Evolutionary conservation across 2,797 vertebrate species (phyloP).

Genomic region (Cyclura pinguis): DNA sequence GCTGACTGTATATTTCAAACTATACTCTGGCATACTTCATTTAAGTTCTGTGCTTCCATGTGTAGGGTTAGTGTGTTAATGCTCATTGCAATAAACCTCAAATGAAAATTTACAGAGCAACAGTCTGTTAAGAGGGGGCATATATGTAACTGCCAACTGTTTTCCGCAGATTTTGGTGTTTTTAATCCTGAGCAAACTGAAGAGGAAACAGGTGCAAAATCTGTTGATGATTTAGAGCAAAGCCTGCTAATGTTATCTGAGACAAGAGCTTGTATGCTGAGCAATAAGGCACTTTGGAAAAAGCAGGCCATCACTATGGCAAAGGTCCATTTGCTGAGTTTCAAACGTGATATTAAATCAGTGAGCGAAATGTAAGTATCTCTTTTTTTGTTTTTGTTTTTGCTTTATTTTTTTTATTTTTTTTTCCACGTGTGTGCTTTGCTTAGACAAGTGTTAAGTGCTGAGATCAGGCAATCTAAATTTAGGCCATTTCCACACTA

Average conservation of each 20-base stretch:
- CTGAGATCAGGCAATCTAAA: background rate
- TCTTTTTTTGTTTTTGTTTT: rapidly evolving
- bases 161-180: conserved; percentile 89
- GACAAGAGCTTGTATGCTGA: conserved; percentile 75
- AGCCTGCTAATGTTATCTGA: conserved; percentile 88
- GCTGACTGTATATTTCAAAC: background rate
- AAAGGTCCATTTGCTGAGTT: conserved; percentile 90
- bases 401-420: no score
- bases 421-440: no score
- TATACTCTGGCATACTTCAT: background rate
- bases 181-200: conserved; percentile 86
- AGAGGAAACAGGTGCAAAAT: conserved; percentile 80
- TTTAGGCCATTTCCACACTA: no score
- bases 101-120: background rate
- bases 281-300: conserved; percentile 87
- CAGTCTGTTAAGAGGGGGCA: background rate
- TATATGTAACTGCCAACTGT: background rate
- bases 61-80: background rate
- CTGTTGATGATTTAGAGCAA: conserved; percentile 89
- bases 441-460: background rate
- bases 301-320: conserved; percentile 91
- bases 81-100: background rate
- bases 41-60: background rate
- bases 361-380: conserved; percentile 89
- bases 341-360: conserved; percentile 90